Conservation (phyloP, 2,797 vertebrate species). For the Hylomyscus alleni region DNA sequence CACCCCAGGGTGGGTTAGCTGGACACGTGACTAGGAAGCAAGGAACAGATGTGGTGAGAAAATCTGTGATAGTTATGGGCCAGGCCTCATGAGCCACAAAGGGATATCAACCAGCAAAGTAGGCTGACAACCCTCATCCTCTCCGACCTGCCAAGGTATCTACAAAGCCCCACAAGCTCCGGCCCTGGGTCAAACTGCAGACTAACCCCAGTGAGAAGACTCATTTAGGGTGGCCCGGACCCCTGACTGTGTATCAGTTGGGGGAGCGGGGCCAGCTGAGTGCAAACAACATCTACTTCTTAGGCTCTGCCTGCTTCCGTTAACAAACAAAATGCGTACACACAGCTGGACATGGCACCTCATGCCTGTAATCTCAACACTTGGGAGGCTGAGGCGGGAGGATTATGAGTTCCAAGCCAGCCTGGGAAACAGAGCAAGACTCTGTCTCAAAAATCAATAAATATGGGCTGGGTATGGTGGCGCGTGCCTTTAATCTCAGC, state of each 20-base stretch:
- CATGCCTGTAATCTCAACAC: background rate
- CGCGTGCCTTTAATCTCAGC: background rate
- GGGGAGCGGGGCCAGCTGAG: background rate
- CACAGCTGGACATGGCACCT: background rate
- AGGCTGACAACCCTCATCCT: background rate
- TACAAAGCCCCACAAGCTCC: rapidly evolving
- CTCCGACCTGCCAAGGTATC: rapidly evolving
- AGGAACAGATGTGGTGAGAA: background rate
- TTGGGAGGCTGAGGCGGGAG: background rate
- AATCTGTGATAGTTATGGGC: background rate
- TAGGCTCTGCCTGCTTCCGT: background rate
- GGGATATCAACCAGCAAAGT: background rate
- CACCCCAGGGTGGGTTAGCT: background rate
- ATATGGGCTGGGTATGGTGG: background rate
- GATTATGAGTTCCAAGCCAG: background rate
- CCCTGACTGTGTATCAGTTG: rapidly evolving
- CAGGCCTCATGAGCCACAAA: background rate
- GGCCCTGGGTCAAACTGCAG: too few relatives aligned
- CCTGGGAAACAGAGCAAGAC: background rate
- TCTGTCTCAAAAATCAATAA: background rate
- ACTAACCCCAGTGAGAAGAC: background rate
- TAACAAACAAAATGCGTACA: background rate
- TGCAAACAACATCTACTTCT: background rate
- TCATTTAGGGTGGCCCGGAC: background rate
- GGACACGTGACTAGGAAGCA: background rate